Conservation (phyloP, 2,888 invertebrate species). For the Chrysotoxum bicinctum region DNA sequence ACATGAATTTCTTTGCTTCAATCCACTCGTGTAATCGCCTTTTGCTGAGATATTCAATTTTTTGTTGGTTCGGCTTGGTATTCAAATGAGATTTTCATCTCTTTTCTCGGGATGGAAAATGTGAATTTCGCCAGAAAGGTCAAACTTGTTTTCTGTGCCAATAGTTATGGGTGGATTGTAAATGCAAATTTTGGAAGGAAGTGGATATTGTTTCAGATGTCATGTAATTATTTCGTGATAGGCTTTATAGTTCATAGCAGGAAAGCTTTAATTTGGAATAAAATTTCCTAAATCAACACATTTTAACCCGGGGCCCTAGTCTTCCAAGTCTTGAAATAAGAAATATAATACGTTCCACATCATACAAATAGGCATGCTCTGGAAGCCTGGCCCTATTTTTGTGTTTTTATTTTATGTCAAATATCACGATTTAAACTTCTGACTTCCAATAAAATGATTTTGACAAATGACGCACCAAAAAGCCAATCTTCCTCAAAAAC, state of each 20-base stretch:
- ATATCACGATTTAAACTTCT: too few relatives aligned
- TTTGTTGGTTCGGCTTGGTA: neutral
- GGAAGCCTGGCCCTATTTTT: too few relatives aligned
- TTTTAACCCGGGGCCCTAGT: too few relatives aligned
- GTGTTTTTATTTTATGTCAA: too few relatives aligned
- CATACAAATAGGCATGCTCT: too few relatives aligned
- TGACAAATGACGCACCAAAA: too few relatives aligned
- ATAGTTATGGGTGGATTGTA: neutral
- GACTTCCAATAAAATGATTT: too few relatives aligned
- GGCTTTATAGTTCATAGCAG: neutral
- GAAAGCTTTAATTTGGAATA: neutral
- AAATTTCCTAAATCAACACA: neutral
- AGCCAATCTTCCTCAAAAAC: too few relatives aligned
- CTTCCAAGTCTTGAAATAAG: too few relatives aligned
- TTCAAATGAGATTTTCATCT: constrained; percentile 63
- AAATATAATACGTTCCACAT: too few relatives aligned
- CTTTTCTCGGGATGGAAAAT: neutral
- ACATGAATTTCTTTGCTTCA: constrained; percentile 47
- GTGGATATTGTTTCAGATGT: neutral
- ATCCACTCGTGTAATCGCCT: constrained; percentile 64
- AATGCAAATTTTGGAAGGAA: neutral
- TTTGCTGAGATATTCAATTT: constrained; percentile 40
- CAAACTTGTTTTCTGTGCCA: neutral
- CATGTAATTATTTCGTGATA: neutral
- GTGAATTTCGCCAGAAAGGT: constrained; percentile 18